phyloP scores from a whole-genome alignment of 2,797 vertebrate genomes.

The Peromyscus nudipes region DNA sequence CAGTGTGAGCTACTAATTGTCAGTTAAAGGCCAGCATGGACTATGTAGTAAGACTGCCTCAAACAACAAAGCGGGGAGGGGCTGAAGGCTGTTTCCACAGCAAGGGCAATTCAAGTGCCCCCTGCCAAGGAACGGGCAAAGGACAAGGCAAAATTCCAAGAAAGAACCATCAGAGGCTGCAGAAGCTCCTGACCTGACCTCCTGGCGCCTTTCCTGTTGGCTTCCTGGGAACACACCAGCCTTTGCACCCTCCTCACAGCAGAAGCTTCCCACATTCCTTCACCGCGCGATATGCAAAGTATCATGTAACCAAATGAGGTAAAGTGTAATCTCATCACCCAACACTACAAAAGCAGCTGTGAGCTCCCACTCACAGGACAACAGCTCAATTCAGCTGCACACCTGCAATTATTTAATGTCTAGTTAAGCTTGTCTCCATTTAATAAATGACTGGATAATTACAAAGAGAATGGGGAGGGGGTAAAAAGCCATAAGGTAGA shows the following conservation, averaged over 20 bases:
- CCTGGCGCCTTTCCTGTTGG: not conserved
- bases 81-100: not conserved
- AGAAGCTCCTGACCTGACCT: not conserved
- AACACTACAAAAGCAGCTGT: conserved; percentile 68
- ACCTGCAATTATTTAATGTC: conserved; percentile 67
- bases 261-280: conserved; percentile 8
- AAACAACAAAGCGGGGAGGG: not conserved
- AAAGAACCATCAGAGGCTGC: not conserved
- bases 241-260: not conserved
- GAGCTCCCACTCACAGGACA: conserved; percentile 63
- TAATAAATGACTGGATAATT: conserved; percentile 49
- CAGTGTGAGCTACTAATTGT: not conserved
- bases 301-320: conserved; percentile 58
- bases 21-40: not conserved
- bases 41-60: not conserved
- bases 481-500: conserved; percentile 51
- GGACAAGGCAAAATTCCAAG: conserved; percentile 11
- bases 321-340: conserved; percentile 65
- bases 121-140: conserved; percentile 13
- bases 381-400: conserved; percentile 55
- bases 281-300: not conserved
- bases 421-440: conserved; percentile 68
- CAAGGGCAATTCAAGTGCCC: conserved; percentile 20
- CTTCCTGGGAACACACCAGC: conserved; percentile 39
- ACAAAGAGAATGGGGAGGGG: conserved; percentile 16